These are phyloP conservation scores for Tiaroga cobitis DNA, from an alignment of 2,797 vertebrate genomes.

Conservation along the genomic window DNA sequence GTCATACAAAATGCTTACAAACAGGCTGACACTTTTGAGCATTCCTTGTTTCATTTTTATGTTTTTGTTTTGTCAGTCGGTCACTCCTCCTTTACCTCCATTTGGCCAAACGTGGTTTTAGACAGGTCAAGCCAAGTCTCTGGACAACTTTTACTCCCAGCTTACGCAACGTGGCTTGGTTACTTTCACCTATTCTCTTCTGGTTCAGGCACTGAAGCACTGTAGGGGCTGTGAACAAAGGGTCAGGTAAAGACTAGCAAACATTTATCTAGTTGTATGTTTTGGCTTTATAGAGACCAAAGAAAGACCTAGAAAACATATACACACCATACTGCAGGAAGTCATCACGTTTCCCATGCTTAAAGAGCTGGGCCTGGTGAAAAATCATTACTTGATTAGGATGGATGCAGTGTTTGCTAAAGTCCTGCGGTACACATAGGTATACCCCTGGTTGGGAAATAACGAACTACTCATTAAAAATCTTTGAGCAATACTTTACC, in stretches of 20 bases:
- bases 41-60: neutral
- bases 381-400: constrained; percentile 48
- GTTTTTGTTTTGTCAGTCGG: neutral
- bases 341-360: constrained; percentile 95
- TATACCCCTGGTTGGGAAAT: neutral
- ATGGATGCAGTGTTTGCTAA: neutral
- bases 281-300: neutral
- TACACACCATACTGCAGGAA: constrained; percentile 90
- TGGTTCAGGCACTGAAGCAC: constrained; percentile 85
- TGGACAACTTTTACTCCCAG: constrained; percentile 91
- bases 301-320: neutral
- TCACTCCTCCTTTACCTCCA: constrained; percentile 85
- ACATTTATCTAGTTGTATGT: neutral
- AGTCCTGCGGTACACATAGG: neutral
- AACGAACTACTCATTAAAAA: neutral
- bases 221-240: constrained; percentile 75
- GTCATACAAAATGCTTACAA: neutral
- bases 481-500: neutral
- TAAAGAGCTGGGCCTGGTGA: constrained; percentile 92
- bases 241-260: neutral
- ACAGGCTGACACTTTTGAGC: neutral
- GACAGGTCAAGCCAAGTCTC: constrained; percentile 90
- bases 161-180: constrained; percentile 87
- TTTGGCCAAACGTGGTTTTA: constrained; percentile 90
- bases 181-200: constrained; percentile 84